Percentiles rank a stretch among this genome's conserved stretches.
Conservation (phyloP, 2,888 invertebrate species). For the Spatulosminthurus flaviceps region DNA sequence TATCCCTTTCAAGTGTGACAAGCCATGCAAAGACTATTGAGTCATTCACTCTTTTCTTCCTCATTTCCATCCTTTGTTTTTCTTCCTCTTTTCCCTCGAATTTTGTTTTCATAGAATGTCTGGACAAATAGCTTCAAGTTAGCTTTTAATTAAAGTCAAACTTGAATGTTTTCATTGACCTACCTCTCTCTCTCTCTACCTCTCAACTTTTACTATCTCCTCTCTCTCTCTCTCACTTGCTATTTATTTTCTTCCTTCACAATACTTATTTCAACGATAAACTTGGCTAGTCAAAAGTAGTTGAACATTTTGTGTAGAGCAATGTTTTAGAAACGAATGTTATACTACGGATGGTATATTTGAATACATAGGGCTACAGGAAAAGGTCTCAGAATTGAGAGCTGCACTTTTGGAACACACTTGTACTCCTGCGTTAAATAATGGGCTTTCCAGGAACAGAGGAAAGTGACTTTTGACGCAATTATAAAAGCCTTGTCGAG, state of each 20-base stretch:
- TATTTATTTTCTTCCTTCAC: too few relatives aligned
- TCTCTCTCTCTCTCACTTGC: too few relatives aligned
- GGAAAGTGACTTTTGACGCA: background rate
- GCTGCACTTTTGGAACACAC: too few relatives aligned
- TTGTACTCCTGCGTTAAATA: too few relatives aligned
- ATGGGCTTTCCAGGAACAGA: background rate
- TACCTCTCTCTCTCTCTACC: background rate
- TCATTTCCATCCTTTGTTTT: background rate
- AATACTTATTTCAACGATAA: too few relatives aligned
- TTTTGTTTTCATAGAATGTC: background rate
- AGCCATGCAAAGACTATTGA: background rate
- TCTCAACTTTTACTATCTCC: background rate
- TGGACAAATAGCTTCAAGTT: constrained; percentile 9
- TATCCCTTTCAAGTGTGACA: too few relatives aligned
- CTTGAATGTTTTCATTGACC: constrained; percentile 4
- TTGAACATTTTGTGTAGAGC: too few relatives aligned
- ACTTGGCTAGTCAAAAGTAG: too few relatives aligned
- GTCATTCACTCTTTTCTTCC: background rate
- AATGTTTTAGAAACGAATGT: too few relatives aligned
- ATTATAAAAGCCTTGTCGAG: background rate
- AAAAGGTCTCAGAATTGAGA: too few relatives aligned
- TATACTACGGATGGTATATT: too few relatives aligned
- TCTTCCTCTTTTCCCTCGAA: background rate
- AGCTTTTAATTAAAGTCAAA: constrained; percentile 14
- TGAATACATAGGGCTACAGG: too few relatives aligned